Conservation (phyloP, 2,888 invertebrate genomes). For the Lypha dubia region DNA sequence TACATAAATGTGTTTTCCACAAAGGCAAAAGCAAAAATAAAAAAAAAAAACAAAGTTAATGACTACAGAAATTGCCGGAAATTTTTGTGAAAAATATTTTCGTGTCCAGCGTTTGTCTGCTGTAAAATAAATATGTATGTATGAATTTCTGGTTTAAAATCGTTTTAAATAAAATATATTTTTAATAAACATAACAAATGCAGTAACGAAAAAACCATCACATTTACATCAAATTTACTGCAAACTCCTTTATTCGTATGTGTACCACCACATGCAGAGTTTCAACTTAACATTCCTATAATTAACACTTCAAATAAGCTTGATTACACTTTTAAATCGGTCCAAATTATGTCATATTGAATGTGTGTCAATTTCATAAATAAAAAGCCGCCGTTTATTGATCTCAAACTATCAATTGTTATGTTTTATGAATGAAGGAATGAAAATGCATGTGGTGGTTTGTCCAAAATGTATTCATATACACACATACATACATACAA, state of each 20-base stretch:
- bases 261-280: neutral
- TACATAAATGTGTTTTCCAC: constrained; percentile 28
- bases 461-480: neutral
- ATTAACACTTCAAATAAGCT: neutral
- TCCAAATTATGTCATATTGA: constrained; percentile 11
- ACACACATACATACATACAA: neutral
- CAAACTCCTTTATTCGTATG: too few relatives aligned
- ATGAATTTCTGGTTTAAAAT: constrained; percentile 39
- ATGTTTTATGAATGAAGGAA: constrained; percentile 13
- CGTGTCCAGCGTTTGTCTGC: neutral
- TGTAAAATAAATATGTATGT: constrained; percentile 17
- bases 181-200: constrained; percentile 4
- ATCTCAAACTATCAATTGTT: constrained; percentile 17
- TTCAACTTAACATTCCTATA: neutral
- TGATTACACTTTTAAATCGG: neutral
- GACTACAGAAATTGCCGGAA: constrained; percentile 53
- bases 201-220: neutral
- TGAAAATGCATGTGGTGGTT: constrained; percentile 7
- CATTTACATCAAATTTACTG: too few relatives aligned
- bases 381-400: constrained; percentile 8
- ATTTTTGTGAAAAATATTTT: constrained; percentile 29
- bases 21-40: neutral
- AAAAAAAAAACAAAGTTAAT: constrained; percentile 22
- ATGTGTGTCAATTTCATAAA: constrained; percentile 37
- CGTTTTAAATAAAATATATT: neutral